Evolutionary conservation across 2,888 invertebrate species (phyloP).

Genomic region (Muschampia staudingeri): DNA sequence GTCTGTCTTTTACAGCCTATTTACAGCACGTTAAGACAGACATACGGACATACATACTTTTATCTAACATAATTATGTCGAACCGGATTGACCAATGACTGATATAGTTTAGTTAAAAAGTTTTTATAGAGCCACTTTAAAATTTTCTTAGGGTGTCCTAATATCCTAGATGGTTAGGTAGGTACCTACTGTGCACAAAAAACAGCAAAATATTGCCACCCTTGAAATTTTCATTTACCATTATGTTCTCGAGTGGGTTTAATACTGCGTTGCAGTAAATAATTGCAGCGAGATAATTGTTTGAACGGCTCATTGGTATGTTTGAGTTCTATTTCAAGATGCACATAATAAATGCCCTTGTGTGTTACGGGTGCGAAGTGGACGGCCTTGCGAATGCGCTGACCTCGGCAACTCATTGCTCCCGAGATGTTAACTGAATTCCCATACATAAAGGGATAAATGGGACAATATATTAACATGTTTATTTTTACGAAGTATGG

Average conservation of each 20-base stretch:
- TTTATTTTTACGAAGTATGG: not conserved
- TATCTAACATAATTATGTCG: no score
- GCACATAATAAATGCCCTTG: slow-evolving; percentile 68
- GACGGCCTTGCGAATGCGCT: slow-evolving; percentile 78
- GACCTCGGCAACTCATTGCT: slow-evolving; percentile 73
- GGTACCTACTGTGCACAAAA: not conserved
- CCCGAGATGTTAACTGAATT: slow-evolving; percentile 43
- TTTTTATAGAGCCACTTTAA: no score
- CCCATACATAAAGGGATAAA: slow-evolving; percentile 41
- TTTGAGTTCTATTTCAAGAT: slow-evolving; percentile 65
- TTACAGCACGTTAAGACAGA: no score
- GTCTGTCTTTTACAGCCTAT: no score
- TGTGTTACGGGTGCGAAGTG: slow-evolving; percentile 71
- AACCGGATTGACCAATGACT: no score
- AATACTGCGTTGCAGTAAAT: slow-evolving; percentile 41
- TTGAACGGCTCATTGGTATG: slow-evolving; percentile 40
- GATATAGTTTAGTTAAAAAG: no score
- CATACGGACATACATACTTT: no score
- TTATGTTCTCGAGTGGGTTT: not conserved
- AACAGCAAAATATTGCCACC: not conserved
- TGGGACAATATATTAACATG: not conserved
- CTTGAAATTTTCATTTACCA: slow-evolving; percentile 22
- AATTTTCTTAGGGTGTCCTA: no score
- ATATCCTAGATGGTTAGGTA: no score
- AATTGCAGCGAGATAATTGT: slow-evolving; percentile 45